phyloP scores from a whole-genome alignment of 2,888 invertebrate species.

The Amiota minor region DNA sequence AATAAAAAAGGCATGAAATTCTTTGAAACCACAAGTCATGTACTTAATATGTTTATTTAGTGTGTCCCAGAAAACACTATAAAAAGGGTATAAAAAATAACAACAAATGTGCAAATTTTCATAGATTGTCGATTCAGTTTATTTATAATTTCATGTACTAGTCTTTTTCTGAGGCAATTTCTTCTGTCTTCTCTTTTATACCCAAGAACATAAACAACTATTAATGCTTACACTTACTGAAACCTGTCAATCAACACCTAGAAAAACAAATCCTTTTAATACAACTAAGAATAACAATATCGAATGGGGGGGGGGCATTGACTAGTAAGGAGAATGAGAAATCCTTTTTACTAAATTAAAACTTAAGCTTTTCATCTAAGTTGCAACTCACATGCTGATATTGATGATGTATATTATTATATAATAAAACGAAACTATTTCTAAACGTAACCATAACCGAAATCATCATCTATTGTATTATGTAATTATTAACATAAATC shows the following conservation, averaged over 20 bases:
- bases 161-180: background rate
- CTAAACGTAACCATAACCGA: constrained; percentile 25
- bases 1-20: background rate
- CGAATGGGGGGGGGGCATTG: too few species aligned
- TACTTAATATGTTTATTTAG: background rate
- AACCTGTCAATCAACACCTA: too few species aligned
- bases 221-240: too few species aligned
- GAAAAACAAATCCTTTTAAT: too few species aligned
- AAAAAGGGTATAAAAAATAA: background rate
- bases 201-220: too few species aligned
- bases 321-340: too few species aligned
- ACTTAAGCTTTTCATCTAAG: constrained; percentile 43
- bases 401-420: too few species aligned
- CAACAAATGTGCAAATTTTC: background rate
- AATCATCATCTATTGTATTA: constrained; percentile 2
- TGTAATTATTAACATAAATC: constrained; percentile 43
- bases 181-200: too few species aligned
- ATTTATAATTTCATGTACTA: background rate
- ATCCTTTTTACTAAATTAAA: constrained; percentile 55
- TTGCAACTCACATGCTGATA: too few species aligned
- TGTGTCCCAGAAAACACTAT: background rate
- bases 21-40: background rate
- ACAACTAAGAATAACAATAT: too few species aligned
- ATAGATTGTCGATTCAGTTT: background rate
- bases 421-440: too few species aligned